Conservation (phyloP, 2,888 invertebrate species). For the Drosophila putrida region DNA sequence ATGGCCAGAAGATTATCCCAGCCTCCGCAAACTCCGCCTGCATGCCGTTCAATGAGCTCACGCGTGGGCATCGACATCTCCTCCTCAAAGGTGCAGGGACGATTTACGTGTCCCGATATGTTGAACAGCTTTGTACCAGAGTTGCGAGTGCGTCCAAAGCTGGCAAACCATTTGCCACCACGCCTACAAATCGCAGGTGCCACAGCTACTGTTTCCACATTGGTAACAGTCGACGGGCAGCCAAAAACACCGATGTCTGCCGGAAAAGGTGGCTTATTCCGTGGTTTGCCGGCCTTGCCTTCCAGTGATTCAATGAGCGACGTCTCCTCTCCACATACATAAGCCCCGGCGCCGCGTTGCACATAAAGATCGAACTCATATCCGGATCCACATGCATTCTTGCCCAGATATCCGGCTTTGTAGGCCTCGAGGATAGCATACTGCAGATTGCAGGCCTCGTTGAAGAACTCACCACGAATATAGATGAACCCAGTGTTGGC, state of each 20-base stretch:
- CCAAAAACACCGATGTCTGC: slow-evolving; percentile 99
- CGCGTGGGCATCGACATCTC: slow-evolving; percentile 98
- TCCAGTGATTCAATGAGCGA: slow-evolving; percentile 99
- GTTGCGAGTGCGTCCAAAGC: slow-evolving; percentile 97
- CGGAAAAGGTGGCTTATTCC: slow-evolving; percentile 99
- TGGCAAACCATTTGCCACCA: slow-evolving; percentile 97
- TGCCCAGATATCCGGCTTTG: slow-evolving; percentile 95
- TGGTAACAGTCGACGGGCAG: slow-evolving; percentile 98
- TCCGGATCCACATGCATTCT: slow-evolving; percentile 87
- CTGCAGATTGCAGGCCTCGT: slow-evolving; percentile 98
- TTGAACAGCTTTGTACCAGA: slow-evolving; percentile 93
- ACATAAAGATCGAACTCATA: slow-evolving; percentile 98
- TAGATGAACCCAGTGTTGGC: slow-evolving; percentile 99
- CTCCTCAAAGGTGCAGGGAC: slow-evolving; percentile 99
- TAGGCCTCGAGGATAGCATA: slow-evolving; percentile 94
- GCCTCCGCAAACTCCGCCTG: slow-evolving; percentile 97
- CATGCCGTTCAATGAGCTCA: slow-evolving; percentile 97
- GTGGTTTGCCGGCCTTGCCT: slow-evolving; percentile 98
- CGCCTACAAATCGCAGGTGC: slow-evolving; percentile 97
- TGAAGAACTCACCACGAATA: slow-evolving; percentile 99
- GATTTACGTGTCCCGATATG: slow-evolving; percentile 92
- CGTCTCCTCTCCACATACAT: slow-evolving; percentile 94
- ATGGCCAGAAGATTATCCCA: slow-evolving; percentile 99
- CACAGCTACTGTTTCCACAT: slow-evolving; percentile 99
- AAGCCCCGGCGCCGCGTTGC: slow-evolving; percentile 93